Percentiles rank a stretch among this genome's conserved stretches.
Evolutionary conservation across 2,113 vertebrate genomes (phyloP).

Genomic region (Ictalurus furcatus): DNA sequence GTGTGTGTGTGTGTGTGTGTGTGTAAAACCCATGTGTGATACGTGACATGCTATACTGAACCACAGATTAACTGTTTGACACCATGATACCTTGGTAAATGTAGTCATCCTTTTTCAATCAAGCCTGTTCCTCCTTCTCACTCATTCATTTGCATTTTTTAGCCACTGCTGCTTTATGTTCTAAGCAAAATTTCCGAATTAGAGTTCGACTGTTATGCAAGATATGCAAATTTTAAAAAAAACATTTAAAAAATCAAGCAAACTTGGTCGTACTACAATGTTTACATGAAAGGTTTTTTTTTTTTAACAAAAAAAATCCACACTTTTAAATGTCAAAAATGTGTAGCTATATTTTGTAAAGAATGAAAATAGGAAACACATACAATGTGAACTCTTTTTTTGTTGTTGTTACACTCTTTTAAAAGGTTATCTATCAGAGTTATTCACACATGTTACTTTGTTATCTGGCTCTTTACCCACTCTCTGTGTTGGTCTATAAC

Average conservation of each 20-base stretch:
- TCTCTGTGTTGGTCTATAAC: neutral
- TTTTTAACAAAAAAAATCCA: neutral
- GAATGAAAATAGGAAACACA: neutral
- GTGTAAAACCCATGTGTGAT: constrained; percentile 30
- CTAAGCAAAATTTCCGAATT: neutral
- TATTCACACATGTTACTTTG: neutral
- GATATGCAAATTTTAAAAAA: too few relatives aligned
- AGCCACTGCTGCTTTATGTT: neutral
- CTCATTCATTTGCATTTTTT: neutral
- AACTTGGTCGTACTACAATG: neutral
- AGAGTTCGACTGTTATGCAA: neutral
- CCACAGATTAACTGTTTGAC: constrained; percentile 13
- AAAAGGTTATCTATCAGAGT: neutral
- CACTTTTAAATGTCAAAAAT: neutral
- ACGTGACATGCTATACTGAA: constrained; percentile 47
- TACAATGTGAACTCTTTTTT: neutral
- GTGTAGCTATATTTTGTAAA: neutral
- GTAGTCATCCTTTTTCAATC: neutral
- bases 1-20: constrained; percentile 17
- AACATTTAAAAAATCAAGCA: too few relatives aligned
- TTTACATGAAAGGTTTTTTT: neutral
- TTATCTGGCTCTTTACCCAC: neutral
- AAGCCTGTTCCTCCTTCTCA: neutral
- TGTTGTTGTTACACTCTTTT: neutral
- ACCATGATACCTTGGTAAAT: neutral